Evolutionary conservation across 1,140 invertebrate genomes (phyloP), one percentile per base, ranked within the genome.

Genomic region (Aphelinus atriplicis): DNA sequence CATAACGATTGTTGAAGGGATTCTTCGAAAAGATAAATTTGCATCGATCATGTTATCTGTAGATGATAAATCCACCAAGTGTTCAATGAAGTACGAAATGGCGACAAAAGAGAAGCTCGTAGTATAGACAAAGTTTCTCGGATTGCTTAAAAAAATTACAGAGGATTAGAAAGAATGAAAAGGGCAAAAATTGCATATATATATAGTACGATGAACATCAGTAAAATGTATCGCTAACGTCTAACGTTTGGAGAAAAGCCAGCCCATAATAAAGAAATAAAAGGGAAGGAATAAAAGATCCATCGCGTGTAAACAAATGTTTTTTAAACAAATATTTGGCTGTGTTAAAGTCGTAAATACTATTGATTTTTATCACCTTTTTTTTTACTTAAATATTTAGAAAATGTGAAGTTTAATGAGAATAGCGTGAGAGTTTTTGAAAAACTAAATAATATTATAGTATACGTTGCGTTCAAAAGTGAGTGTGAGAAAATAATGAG

Each of bases 41-140:
- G 64, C 45, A 74, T 57, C 56, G 10, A 10, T 46, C 58, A 63
- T 60, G 60, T 69, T 74, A 69, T 73, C 71, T 69, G 43, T 69
- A 73, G 69, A 62, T 75, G 80, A 80, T 82, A 82, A 80, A 84
- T 84, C 84, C 84, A 84, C 84, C 81, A 84, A 84, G 84, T 85
- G 84, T 85, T 85, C 84, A 83, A 81, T 75, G 77, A 79, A 79
- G 76, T 75, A 61, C 61, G 72, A 69, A 71, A 65, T 66, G 69
- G 66, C 48, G 43, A 75, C 57, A 75, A 77, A 65, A 7, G 26
- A 26, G 26, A 67, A 77, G 69, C 26, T 3, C 48, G 62, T 2
- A 53, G 43, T 43, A 48, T 48, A 67, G 51, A 43, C n/a, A 43
- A n/a, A 62, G 47, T 46, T 75, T 66, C 45, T 68, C 45, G 50